phyloP scores from a whole-genome alignment of 1,140 invertebrate genomes.

The Macrocentrus cingulum region DNA sequence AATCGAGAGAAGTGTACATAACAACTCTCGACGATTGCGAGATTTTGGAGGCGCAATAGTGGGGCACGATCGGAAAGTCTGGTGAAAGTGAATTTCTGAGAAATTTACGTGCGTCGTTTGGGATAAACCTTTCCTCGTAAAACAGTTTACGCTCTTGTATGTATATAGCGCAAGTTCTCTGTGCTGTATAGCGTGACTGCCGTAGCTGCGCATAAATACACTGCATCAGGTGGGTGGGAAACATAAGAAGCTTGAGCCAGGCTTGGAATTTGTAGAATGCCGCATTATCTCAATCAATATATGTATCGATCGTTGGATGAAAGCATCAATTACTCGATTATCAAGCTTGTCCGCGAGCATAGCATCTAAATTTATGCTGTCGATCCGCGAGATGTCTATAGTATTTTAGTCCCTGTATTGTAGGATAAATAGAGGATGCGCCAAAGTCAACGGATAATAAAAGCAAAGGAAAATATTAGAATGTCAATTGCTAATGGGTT shows the following conservation, averaged over 20 bases:
- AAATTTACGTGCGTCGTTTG: conserved; percentile 39
- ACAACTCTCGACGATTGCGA: conserved; percentile 14
- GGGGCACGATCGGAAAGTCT: conserved; percentile 30
- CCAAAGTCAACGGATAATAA: background rate
- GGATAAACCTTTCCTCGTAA: conserved; percentile 28
- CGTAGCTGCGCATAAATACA: background rate
- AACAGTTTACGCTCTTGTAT: conserved; percentile 3
- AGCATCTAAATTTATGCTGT: no score
- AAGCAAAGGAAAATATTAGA: no score
- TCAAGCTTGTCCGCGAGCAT: no score
- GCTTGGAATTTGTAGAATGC: conserved; percentile 9
- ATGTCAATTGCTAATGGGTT: no score
- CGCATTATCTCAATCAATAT: background rate
- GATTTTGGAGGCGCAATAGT: background rate
- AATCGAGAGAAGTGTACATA: background rate
- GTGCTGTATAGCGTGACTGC: conserved; percentile 1
- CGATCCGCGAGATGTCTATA: no score
- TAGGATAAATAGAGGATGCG: no score
- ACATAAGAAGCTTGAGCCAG: background rate
- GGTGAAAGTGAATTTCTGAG: conserved; percentile 57
- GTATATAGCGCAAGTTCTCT: background rate
- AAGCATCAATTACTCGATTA: background rate
- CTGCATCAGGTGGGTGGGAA: no score
- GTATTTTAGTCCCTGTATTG: no score
- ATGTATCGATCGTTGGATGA: background rate